These are phyloP conservation scores for Coregonus clupeaformis DNA, from an alignment of 2,113 vertebrate species.

Conservation along the genomic window DNA sequence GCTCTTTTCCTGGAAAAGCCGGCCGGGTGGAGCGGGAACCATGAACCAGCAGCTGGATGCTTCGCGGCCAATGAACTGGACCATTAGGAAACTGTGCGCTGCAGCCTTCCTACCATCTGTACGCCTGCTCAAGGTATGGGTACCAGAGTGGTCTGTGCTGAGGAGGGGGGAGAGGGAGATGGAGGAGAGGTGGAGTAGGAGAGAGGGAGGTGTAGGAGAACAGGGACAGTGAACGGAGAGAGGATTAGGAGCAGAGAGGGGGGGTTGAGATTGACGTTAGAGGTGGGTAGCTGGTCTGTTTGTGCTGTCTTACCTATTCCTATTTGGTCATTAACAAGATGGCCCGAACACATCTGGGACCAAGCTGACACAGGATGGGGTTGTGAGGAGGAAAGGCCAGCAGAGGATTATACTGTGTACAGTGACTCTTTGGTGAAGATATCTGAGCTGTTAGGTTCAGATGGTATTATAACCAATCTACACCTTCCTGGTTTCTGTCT, in stretches of 20 bases:
- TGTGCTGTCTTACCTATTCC: too few species aligned
- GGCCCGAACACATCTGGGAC: too few species aligned
- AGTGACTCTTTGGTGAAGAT: too few species aligned
- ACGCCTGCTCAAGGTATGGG: conserved; percentile 93
- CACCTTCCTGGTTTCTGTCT: too few species aligned
- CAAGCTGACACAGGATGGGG: too few species aligned
- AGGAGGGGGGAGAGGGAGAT: neutral
- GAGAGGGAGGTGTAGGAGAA: neutral
- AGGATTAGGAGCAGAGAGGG: neutral
- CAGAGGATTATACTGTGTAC: too few species aligned
- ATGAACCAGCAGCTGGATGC: conserved; percentile 95
- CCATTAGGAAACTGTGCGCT: conserved; percentile 98
- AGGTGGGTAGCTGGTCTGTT: too few species aligned
- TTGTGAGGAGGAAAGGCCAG: too few species aligned
- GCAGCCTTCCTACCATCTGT: conserved; percentile 97
- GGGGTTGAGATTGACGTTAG: neutral
- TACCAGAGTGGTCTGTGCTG: neutral
- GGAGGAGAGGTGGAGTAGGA: neutral
- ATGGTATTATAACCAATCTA: neutral
- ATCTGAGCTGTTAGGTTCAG: neutral
- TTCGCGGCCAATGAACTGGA: conserved; percentile 97
- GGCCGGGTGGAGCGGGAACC: conserved; percentile 66
- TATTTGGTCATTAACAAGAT: too few species aligned
- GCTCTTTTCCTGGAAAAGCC: conserved; percentile 67
- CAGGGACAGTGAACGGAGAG: conserved; percentile 13